Evolutionary conservation across 92 coral and sea anemone genomes (phyloP).

Genomic region (Epizoanthus illoricatus): DNA sequence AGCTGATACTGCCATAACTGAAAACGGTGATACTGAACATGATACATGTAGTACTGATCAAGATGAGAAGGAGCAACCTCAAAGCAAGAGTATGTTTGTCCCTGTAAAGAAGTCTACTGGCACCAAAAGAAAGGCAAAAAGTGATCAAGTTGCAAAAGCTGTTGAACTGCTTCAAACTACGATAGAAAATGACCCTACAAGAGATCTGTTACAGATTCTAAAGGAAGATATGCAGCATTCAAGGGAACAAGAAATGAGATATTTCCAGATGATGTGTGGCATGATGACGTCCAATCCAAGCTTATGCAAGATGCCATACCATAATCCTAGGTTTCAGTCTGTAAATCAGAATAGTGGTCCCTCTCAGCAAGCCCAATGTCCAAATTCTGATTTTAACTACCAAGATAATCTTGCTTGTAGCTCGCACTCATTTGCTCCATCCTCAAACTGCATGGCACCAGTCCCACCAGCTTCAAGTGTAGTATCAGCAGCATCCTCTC

Average conservation of each 20-base stretch:
- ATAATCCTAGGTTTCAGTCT: constrained; percentile 31
- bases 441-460: constrained; percentile 22
- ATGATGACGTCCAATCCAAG: constrained; percentile 42
- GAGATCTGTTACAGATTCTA: constrained; percentile 52
- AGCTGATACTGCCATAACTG: constrained; percentile 13
- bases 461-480: constrained; percentile 11
- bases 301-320: constrained; percentile 24
- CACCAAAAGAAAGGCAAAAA: constrained; percentile 43
- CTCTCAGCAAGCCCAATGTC: constrained; percentile 17
- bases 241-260: constrained; percentile 55
- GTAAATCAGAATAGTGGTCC: constrained; percentile 30
- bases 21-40: constrained; percentile 38
- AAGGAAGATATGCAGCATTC: constrained; percentile 53
- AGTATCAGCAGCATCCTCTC: constrained; percentile 22
- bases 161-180: constrained; percentile 59
- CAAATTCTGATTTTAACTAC: constrained; percentile 15
- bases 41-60: constrained; percentile 18
- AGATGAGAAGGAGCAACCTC: constrained; percentile 29
- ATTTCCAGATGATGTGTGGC: constrained; percentile 59
- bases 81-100: constrained; percentile 39
- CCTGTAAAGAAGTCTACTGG: constrained; percentile 50
- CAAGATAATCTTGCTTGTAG: constrained; percentile 10
- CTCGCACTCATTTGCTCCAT: constrained; percentile 7
- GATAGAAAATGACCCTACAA: constrained; percentile 59
- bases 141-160: constrained; percentile 50